Evolutionary conservation across 2,888 invertebrate species (phyloP), one percentile per base, ranked within the genome.

Genomic region (Dolichomitus sp.): DNA sequence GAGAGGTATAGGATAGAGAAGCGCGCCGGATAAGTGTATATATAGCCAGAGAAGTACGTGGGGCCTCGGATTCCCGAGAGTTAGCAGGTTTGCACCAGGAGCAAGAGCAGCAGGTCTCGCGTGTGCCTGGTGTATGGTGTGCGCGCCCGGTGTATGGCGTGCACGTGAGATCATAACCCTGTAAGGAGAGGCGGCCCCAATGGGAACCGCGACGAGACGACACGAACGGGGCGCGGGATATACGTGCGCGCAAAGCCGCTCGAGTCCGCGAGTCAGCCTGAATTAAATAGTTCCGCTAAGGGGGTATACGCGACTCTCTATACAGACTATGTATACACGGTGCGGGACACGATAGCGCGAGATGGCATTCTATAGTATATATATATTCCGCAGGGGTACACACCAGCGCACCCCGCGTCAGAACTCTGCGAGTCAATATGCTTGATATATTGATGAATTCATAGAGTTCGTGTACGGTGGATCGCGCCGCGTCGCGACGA

Each of bases 381-480:
- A 54, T 63, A 69, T 80, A 61, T 81, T 57, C 30, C 76, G 33
- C 37, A 30, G 37, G 57, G 27, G 57, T 65, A 68, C 23, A 66
- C 66, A 27, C 9, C 66, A 73, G 57, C 50, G 81, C 45, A 57
- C 70, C 50, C 59, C 40, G 69, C 73, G 74, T 65, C 78, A 57
- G 75, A 75, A 78, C 69, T 65, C 57, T 63, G 73, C 79, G 65
- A 84, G 83, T 85, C 86, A 81, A 87, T 87, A 87, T 86, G 81
- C 84, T 85, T 87, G 87, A 87, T 86, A 86, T 87, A 87, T 87
- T 87, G 87, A 87, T 87, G 87, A 87, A 87, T 87, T 87, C 87
- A 86, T 87, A 84, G 87, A 85, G 87, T 81, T 86, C 87, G 87
- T 86, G 87, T 84, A 84, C 84, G 77, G 83, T 65, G 73, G 48